Percentiles rank a stretch among this genome's conserved stretches.
Evolutionary conservation across 2,113 vertebrate species (phyloP).

Genomic region (Rattus norvegicus): DNA sequence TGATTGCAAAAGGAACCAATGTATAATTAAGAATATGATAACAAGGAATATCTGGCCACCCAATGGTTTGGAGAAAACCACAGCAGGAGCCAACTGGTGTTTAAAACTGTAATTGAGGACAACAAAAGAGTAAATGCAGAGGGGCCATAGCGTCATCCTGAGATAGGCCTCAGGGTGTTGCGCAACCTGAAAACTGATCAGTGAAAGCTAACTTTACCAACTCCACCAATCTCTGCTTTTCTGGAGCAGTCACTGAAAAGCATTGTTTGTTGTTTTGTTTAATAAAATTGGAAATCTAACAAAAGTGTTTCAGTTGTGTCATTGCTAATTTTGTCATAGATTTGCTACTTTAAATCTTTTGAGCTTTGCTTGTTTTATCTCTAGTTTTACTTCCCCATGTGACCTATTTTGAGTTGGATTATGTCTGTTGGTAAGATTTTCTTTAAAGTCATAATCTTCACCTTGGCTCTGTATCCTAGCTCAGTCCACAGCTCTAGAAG

Average conservation of each 20-base stretch:
- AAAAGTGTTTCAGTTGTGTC: not conserved
- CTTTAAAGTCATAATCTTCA: not conserved
- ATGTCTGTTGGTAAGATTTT: not conserved
- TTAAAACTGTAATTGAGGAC: not conserved
- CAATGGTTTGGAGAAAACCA: not conserved
- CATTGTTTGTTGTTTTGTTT: not conserved
- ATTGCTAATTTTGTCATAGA: not conserved
- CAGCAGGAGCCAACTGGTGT: not conserved
- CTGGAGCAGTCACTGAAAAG: not conserved
- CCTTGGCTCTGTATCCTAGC: not conserved
- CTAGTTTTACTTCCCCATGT: not conserved
- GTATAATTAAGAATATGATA: not conserved
- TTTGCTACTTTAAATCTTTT: not conserved
- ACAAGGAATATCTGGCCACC: not conserved
- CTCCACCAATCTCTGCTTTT: not conserved
- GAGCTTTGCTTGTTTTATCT: not conserved
- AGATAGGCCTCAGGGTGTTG: not conserved
- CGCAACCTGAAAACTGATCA: not conserved
- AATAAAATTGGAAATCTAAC: not conserved
- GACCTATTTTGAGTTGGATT: not conserved
- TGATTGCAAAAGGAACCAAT: not conserved
- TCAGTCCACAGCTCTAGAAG: not conserved
- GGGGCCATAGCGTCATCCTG: not conserved
- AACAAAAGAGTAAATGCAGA: not conserved
- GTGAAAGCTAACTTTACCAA: not conserved